A percentile compares a stretch with the other conserved stretches of the same genome.
Conservation (phyloP, 1,140 invertebrate genomes). For the Marisa cornuarietis region DNA sequence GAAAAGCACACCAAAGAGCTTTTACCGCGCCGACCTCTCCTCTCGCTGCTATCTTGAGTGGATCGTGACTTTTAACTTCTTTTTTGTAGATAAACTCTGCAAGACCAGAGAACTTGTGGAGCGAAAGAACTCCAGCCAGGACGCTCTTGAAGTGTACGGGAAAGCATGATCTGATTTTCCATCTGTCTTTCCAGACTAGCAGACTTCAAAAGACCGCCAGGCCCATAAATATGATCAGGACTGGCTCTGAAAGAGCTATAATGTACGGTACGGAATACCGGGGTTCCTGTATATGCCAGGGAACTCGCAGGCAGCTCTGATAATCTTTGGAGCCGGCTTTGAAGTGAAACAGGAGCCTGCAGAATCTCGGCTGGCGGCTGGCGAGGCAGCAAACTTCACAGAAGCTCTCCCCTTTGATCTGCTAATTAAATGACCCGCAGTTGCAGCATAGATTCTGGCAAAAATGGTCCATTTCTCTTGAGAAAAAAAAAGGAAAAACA, state of each 20-base stretch:
- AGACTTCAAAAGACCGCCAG: slow-evolving; percentile 22
- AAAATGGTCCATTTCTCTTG: slow-evolving; percentile 25
- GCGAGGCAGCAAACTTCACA: slow-evolving; percentile 32
- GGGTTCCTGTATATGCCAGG: slow-evolving; percentile 14
- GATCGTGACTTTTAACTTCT: too few relatives aligned
- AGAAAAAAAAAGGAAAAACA: slow-evolving; percentile 5
- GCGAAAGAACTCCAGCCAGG: slow-evolving; percentile 2
- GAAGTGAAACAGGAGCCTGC: slow-evolving; percentile 41
- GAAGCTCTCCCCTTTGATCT: slow-evolving; percentile 36
- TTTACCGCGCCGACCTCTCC: too few relatives aligned
- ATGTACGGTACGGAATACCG: neutral
- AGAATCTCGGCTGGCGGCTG: slow-evolving; percentile 22
- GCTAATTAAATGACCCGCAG: slow-evolving; percentile 41
- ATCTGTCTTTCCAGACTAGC: slow-evolving; percentile 25
- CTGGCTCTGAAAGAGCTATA: slow-evolving; percentile 14
- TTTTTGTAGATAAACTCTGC: too few relatives aligned
- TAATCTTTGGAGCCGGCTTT: slow-evolving; percentile 34
- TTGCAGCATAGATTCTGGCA: slow-evolving; percentile 30
- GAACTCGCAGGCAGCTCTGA: slow-evolving; percentile 8
- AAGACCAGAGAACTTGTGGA: too few relatives aligned
- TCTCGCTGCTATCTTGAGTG: too few relatives aligned
- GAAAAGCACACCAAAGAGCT: too few relatives aligned
- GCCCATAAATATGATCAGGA: slow-evolving; percentile 28
- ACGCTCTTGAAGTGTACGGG: neutral
- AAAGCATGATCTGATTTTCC: slow-evolving; percentile 12